phyloP scores from a whole-genome alignment of 2,113 vertebrate species.

The Tonatia bakeri region DNA sequence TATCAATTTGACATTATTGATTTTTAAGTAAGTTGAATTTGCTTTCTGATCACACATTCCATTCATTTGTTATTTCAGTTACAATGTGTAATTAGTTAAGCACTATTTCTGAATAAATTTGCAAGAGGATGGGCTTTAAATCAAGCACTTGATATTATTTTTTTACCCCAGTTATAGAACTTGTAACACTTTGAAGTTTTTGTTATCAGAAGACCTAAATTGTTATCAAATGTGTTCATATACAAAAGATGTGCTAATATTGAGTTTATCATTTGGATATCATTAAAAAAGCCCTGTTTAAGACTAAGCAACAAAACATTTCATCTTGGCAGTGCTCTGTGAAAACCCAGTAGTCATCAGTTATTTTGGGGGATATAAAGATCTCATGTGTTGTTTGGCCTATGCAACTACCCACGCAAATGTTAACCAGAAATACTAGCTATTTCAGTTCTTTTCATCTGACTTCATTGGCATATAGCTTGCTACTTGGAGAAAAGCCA shows the following conservation, averaged over 20 bases:
- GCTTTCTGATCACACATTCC: not conserved
- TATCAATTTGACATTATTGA: not conserved
- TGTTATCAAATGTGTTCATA: not conserved
- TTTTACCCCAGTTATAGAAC: not conserved
- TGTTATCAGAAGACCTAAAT: not conserved
- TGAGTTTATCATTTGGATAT: not conserved
- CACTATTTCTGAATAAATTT: not conserved
- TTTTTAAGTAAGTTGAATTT: not conserved
- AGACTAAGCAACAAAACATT: not conserved
- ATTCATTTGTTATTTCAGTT: not conserved
- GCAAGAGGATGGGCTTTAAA: not conserved
- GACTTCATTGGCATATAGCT: not conserved
- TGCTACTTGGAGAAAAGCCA: not conserved
- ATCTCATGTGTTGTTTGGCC: not conserved
- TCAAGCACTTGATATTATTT: not conserved
- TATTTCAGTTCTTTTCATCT: constrained; percentile 9
- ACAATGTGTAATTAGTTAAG: not conserved
- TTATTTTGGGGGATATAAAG: not conserved
- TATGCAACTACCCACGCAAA: not conserved
- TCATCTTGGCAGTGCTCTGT: not conserved
- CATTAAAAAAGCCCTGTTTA: not conserved
- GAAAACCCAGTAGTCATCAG: not conserved
- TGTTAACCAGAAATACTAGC: not conserved
- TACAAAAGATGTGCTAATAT: not conserved
- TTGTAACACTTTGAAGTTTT: not conserved